These are phyloP conservation scores for Darevskia nairensis DNA, from an alignment of 2,797 vertebrate species.

Conservation along the genomic window DNA sequence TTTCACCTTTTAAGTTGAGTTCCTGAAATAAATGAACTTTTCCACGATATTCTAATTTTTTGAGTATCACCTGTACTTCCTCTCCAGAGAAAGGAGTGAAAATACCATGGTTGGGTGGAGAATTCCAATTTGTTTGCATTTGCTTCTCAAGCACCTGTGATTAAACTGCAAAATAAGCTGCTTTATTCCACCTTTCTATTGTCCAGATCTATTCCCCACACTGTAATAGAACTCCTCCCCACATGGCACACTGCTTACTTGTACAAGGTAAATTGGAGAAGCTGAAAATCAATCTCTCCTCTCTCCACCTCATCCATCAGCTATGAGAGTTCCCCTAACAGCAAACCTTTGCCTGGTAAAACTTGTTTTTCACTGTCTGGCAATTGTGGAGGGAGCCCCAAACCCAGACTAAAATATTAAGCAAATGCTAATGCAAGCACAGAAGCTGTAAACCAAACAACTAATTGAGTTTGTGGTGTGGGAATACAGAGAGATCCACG, in stretches of 20 bases:
- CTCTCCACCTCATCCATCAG: constrained; percentile 59
- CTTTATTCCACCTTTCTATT: neutral
- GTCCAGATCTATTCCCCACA: neutral
- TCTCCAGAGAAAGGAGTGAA: neutral
- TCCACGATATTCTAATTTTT: too few relatives aligned
- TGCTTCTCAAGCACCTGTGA: neutral
- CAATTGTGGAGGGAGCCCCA: constrained; percentile 27
- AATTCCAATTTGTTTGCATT: neutral
- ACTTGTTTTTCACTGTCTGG: constrained; percentile 41
- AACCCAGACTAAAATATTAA: neutral
- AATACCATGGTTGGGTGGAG: neutral
- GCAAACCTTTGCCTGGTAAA: constrained; percentile 42
- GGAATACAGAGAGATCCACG: neutral
- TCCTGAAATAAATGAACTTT: too few relatives aligned
- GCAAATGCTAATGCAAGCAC: constrained; percentile 4
- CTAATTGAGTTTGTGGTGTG: neutral
- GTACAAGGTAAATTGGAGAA: constrained; percentile 44
- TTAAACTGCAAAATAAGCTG: constrained; percentile 12
- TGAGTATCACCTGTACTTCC: neutral
- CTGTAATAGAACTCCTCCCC: neutral
- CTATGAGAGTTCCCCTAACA: neutral
- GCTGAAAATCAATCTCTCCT: constrained; percentile 53
- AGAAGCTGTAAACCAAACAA: constrained; percentile 28
- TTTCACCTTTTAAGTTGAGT: too few relatives aligned
- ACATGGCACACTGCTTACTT: neutral